Base-by-base conservation (phyloP, 2,797 vertebrate genomes). In the Lagocephalus sceleratus region DNA sequence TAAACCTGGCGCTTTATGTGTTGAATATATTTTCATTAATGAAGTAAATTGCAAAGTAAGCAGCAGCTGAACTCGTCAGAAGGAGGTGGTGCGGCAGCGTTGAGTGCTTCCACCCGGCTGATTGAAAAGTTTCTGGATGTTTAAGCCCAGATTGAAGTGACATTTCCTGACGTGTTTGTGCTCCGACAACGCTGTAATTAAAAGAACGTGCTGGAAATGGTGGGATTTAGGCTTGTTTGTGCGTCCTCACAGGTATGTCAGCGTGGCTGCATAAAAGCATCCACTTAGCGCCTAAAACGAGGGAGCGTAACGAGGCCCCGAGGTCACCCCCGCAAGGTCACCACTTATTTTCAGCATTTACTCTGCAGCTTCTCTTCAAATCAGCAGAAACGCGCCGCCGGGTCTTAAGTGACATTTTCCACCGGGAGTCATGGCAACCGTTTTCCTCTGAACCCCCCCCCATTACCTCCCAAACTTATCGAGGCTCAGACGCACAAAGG, bases 381-480 rank as follows among this genome's bases (percentile, higher is more conserved):
- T 55, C 46, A 32, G 17, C 51, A 23, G 16, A 58, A 12, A 15
- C 47, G 54, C 41, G 42, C 29, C 15, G 40, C 47, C 51, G 46
- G 29, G 54, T 54, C 56, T 55, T 44, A 44, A 67, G 58, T 66
- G 60, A 73, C 69, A 47, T 57, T 63, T 74, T 47, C 19, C 20
- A 44, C 3, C 1, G 32, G 57, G 54, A 40, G 66, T 62, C 70
- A 76, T 80, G 60, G 64, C 54, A 78, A 78, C 76, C 63, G 29
- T 66, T 70, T 49, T 45, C 29, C 49, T 55, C 45, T n/a, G 50
- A 66, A 64, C 44, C 39, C 15, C 39, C 15, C 41, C 32, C 21
- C 38, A 66, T 67, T 51, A 47, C 26, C 57, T 73, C 66, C 66
- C 64, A 60, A 63, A 61, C 60, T 40, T 48, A 50, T 57, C 40